Conservation (phyloP, 2,888 invertebrate species). For the Andrena praecox region DNA sequence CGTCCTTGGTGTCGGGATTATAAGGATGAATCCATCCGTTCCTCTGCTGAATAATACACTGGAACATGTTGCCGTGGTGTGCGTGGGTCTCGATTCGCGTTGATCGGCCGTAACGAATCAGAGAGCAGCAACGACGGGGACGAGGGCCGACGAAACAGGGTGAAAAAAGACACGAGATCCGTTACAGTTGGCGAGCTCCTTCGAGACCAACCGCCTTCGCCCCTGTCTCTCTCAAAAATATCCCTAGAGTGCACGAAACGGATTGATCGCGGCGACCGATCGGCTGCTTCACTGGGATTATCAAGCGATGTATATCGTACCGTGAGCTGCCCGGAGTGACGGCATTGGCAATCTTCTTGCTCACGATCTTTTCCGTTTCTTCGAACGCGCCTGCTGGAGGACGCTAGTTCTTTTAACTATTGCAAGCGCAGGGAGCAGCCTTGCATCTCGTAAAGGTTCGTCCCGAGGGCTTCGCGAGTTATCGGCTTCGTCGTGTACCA, state of each 20-base stretch:
- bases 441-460: not conserved
- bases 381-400: not conserved
- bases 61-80: slow-evolving; percentile 87
- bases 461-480: not conserved
- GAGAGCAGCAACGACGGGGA: slow-evolving; percentile 1
- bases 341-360: no score
- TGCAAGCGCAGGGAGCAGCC: not conserved
- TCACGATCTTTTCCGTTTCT: not conserved
- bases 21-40: slow-evolving; percentile 91
- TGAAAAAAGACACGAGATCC: slow-evolving; percentile 33
- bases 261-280: slow-evolving; percentile 15
- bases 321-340: no score
- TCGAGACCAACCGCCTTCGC: slow-evolving; percentile 42
- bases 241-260: slow-evolving; percentile 18
- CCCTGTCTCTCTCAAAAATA: slow-evolving; percentile 28
- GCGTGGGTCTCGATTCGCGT: slow-evolving; percentile 30
- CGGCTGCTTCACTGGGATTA: slow-evolving; percentile 9
- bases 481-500: not conserved
- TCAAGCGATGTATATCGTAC: not conserved
- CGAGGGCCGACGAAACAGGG: slow-evolving; percentile 14
- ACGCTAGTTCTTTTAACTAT: not conserved
- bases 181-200: slow-evolving; percentile 40
- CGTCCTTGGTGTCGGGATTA: slow-evolving; percentile 90
- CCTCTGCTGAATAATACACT: slow-evolving; percentile 93
- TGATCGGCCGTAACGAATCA: slow-evolving; percentile 37